Evolutionary conservation across 1,140 invertebrate genomes (phyloP), one percentile per base, ranked within the genome.

Genomic region (Teleogryllus occipitalis): DNA sequence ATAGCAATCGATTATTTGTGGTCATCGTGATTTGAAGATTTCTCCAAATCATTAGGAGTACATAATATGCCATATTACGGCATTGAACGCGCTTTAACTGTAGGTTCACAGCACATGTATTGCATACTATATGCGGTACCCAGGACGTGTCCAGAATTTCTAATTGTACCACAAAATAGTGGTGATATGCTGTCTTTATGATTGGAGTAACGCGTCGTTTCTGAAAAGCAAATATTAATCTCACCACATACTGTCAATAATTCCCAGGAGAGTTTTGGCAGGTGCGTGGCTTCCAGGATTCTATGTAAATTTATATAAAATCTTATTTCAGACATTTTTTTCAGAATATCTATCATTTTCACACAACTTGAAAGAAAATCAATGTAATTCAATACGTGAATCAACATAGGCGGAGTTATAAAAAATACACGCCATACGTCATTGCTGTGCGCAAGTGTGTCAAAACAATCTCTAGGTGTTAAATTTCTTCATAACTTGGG

Each of bases 141-240:
- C 78, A 81, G 49, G 80, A 49, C 72, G 81, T 81, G 78, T 80
- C 80, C 80, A 81, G 48, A 80, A 75, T 79, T 39, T 65, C 79
- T 80, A 81, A 73, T 80, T 81, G 7, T 47, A 47, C 54, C 48
- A 46, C 78, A 81, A 81, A 81, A 80, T 80, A 81, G 21, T 81
- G 79, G 72, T 46, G 54, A 78, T 80, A 81, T 22, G 79, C 79
- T 27, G 47, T 81, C 49, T 47, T 80, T 22, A 81, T 79, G 80
- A 80, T 27, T 46, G 80, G 65, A 80, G 80, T 80, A 48, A 80
- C 80, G 10, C 15, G 75, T 39, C 73, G 80, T 39, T 74, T 49
- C 79, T 77, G 79, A 18, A 18, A 8, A 72, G 54, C 8, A 72
- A 12, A 72, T 18, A 18, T 72, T 12, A 12, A 18, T 72, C 54